Base-by-base conservation (phyloP, 1,140 invertebrate species). In the Meloidogyne exigua region DNA sequence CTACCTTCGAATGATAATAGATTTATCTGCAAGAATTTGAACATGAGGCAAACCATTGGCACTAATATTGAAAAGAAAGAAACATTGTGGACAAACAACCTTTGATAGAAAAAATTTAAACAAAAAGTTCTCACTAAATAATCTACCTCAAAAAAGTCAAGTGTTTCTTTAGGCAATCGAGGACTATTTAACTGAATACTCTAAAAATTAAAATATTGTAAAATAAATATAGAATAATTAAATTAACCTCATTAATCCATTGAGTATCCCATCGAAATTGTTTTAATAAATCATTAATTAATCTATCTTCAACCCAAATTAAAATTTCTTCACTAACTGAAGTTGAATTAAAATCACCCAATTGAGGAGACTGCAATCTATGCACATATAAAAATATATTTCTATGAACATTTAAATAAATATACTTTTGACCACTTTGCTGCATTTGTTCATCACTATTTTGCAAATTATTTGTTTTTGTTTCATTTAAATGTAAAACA, bases 61-160 rank as follows among this genome's bases (percentile, higher is more conserved):
- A 23, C 77, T 76, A 11, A 87, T 84, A 63, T 82, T 81, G 12
- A 87, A 68, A 63, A 83, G 71, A 76, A 87, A 87, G 67, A 81
- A 86, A 72, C 85, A 87, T 15, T 86, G 73, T 1, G 82, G 68
- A 66, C 85, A 87, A n/a, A 87, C 76, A 62, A 78, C 79, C 7
- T 85, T 3, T 7, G 28, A 32, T 32, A 32, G 28, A 32, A 32
- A 32, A 32, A 32, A n/a, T n/a, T n/a, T n/a, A n/a, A n/a, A n/a
- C n/a, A 32, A 32, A 32, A 32, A 32, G 2, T 32, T 32, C 28
- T 32, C 2, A 32, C 7, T 32, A 39, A 39, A 4, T 39, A 39
- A 9, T 39, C 9, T 39, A 71, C 26, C 25, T 44, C 69, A 44
- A 44, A 44, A 18, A 87, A 87, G 42, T 86, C 83, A 18, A 85